These are phyloP conservation scores for Scarus forsteni DNA, from an alignment of 2,797 vertebrate genomes.

Conservation along the genomic window DNA sequence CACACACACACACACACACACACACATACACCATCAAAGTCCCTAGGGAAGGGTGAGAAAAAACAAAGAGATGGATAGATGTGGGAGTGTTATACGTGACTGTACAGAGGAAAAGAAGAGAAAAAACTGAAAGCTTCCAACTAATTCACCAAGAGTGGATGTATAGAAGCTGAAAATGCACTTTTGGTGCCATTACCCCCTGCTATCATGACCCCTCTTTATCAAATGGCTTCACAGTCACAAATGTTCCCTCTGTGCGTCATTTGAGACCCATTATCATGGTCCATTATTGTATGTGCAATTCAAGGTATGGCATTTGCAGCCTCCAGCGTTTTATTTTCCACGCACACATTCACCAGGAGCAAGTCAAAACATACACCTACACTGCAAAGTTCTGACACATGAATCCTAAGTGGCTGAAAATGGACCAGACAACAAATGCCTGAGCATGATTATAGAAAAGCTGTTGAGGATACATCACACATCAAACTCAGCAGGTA, in stretches of 20 bases:
- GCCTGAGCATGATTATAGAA: neutral
- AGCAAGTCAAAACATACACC: conserved; percentile 21
- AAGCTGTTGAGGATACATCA: conserved; percentile 6
- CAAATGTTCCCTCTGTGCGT: conserved; percentile 64
- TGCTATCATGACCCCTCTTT: conserved; percentile 68
- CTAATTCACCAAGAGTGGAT: conserved; percentile 54
- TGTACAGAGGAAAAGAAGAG: neutral
- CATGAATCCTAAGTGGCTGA: conserved; percentile 11
- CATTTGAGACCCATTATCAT: conserved; percentile 68
- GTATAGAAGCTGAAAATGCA: conserved; percentile 59
- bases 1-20: neutral
- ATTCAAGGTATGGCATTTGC: conserved; percentile 61
- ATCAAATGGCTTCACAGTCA: conserved; percentile 67
- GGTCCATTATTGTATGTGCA: conserved; percentile 59
- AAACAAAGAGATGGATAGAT: conserved; percentile 30
- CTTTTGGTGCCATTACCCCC: conserved; percentile 62
- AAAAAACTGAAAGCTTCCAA: conserved; percentile 58
- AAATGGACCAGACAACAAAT: neutral
- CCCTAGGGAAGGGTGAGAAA: conserved; percentile 23
- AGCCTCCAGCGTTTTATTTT: conserved; percentile 34
- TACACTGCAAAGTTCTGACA: conserved; percentile 20
- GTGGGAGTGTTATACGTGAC: conserved; percentile 36
- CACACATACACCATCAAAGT: neutral
- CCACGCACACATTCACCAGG: neutral
- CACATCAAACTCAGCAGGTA: neutral